A percentile compares a stretch with the other conserved stretches of the same genome.
Evolutionary conservation across 2,113 vertebrate genomes (phyloP).

Genomic region (Columba janthina): DNA sequence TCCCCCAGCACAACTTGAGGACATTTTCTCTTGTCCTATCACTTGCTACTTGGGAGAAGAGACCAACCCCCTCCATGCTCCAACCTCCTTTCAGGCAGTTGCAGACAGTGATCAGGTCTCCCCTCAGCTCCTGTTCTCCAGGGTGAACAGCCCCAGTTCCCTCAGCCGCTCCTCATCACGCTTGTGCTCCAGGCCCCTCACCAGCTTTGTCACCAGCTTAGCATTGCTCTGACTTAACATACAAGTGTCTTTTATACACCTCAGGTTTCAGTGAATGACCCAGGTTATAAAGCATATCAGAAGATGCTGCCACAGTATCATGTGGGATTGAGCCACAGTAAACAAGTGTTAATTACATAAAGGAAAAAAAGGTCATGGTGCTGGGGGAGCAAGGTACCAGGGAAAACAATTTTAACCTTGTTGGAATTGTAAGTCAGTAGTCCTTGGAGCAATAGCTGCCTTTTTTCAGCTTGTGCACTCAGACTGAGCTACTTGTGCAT

Average conservation of each 20-base stretch:
- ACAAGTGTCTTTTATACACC: background rate
- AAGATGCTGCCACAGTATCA: background rate
- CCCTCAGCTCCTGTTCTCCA: too few relatives aligned
- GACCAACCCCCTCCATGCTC: too few relatives aligned
- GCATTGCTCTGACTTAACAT: background rate
- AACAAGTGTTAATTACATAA: background rate
- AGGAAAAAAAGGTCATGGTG: background rate
- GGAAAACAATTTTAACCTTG: background rate
- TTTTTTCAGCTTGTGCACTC: slow-evolving; percentile 13
- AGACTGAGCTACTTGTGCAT: background rate
- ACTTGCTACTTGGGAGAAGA: too few relatives aligned
- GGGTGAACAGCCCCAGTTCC: too few relatives aligned
- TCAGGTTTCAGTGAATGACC: background rate
- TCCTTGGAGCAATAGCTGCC: background rate
- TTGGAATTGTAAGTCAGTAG: background rate
- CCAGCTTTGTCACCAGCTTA: too few relatives aligned
- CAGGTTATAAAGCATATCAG: background rate
- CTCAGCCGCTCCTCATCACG: too few relatives aligned
- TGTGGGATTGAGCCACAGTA: background rate
- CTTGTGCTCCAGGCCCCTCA: too few relatives aligned
- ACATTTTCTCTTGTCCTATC: too few relatives aligned
- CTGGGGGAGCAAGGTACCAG: background rate
- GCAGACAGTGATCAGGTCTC: too few relatives aligned
- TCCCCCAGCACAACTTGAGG: too few relatives aligned
- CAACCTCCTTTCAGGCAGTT: too few relatives aligned